Base-by-base conservation (phyloP, 2,113 vertebrate species). In the Dipodomys stephensi region DNA sequence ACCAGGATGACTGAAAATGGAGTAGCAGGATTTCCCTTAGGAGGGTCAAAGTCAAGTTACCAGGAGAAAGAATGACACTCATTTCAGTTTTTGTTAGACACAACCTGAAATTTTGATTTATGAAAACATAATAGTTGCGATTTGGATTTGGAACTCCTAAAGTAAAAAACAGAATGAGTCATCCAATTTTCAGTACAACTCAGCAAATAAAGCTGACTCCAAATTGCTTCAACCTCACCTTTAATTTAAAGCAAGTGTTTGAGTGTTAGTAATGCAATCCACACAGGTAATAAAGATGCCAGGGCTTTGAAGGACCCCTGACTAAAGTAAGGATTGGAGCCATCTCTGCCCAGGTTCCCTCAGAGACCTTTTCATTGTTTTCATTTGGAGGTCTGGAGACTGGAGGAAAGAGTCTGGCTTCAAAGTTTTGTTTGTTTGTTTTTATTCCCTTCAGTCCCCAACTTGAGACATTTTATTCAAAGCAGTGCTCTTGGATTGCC, bases 141-240 rank as follows among this genome's bases (percentile, higher is more conserved):
- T 23, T 53, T 12, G 8, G 64, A 20, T 65, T 19, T 68, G 22
- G n/a, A 57, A 13, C 15, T 57, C 64, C 20, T 78, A 71, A 91
- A 91, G 62, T 23, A 83, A 35, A 77, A 93, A 57, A 39, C 7
- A 87, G 81, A 91, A 92, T 49, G 35, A 73, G 44, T 35, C 53
- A 73, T 91, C 35, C 11, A 7, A 25, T 84, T 93, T 82, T 73
- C 22, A 28, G 30, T 67, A 74, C 57, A 86, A 71, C 12, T 23
- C 78, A 80, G 23, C 62, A 46, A 77, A 77, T 53, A 84, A 53
- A 62, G 46, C 5, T 60, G 73, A n/a, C 32, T 39, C 83, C 27
- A 60, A 71, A 57, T 35, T 28, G 30, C 65, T 23, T 65, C 32
- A 49, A 25, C 4, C 5, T n/a, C n/a, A 5, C 30, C 39, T 68